These are phyloP conservation scores for Poicephalus gulielmi DNA, from an alignment of 2,113 vertebrate species.

Conservation along the genomic window DNA sequence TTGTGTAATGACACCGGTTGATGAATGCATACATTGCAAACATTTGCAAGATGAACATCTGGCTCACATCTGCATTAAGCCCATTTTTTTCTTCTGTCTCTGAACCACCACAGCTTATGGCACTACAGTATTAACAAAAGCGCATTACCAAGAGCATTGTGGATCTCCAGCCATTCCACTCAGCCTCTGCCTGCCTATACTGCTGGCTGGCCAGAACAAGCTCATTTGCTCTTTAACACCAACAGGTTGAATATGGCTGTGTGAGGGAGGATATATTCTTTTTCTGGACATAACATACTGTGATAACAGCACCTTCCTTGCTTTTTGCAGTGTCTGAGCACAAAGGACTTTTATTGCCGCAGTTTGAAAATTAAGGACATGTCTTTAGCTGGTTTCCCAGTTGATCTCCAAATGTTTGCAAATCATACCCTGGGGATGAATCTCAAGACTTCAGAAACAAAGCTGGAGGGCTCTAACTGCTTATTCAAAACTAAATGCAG, in stretches of 20 bases:
- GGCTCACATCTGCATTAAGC: neutral
- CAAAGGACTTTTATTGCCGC: neutral
- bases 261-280: neutral
- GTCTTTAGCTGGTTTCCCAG: neutral
- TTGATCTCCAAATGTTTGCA: neutral
- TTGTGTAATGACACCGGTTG: constrained; percentile 12
- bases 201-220: accelerated
- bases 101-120: neutral
- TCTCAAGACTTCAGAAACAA: neutral
- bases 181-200: neutral
- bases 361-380: neutral
- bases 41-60: neutral
- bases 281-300: neutral
- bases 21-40: neutral
- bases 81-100: accelerated
- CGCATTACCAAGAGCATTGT: accelerated
- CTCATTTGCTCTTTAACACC: neutral
- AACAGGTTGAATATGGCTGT: neutral
- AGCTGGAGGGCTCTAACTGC: neutral
- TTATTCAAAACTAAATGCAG: neutral
- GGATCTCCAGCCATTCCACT: neutral
- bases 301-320: neutral
- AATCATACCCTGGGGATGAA: neutral
- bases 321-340: neutral
- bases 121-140: accelerated